These are phyloP conservation scores for Vireo griseus DNA, from an alignment of 2,797 vertebrate genomes.

Conservation along the genomic window DNA sequence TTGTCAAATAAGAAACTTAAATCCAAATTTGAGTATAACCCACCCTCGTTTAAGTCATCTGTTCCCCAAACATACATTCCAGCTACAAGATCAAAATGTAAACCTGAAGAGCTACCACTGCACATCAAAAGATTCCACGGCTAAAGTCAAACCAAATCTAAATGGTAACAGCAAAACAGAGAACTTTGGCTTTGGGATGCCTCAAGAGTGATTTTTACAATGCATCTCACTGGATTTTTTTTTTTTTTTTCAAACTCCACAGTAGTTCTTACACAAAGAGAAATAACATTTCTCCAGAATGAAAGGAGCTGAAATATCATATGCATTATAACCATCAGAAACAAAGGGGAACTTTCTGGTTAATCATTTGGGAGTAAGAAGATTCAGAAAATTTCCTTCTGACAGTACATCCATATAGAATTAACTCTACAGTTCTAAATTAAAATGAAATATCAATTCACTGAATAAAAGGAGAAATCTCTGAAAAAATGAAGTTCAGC, in stretches of 20 bases:
- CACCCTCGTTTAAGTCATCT: neutral
- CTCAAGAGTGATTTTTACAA: neutral
- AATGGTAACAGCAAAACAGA: neutral
- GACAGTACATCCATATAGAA: neutral
- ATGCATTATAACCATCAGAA: neutral
- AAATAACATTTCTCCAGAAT: neutral
- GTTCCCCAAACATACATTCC: neutral
- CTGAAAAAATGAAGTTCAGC: neutral
- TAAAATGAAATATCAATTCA: neutral
- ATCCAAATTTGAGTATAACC: neutral
- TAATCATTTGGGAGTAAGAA: neutral
- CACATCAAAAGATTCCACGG: neutral
- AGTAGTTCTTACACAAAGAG: neutral
- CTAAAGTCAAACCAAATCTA: neutral
- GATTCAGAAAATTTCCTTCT: neutral
- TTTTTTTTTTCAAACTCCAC: neutral
- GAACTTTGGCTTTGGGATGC: neutral
- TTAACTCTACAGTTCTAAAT: neutral
- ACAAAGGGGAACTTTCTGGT: neutral
- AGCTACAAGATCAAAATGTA: neutral
- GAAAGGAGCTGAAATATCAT: neutral
- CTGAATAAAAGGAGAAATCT: neutral
- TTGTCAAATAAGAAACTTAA: slow-evolving; percentile 26
- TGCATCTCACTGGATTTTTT: neutral
- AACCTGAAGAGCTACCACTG: neutral